Evolutionary conservation across 2,888 invertebrate species (phyloP), one percentile per base, ranked within the genome.

Genomic region (Beris morrisii): DNA sequence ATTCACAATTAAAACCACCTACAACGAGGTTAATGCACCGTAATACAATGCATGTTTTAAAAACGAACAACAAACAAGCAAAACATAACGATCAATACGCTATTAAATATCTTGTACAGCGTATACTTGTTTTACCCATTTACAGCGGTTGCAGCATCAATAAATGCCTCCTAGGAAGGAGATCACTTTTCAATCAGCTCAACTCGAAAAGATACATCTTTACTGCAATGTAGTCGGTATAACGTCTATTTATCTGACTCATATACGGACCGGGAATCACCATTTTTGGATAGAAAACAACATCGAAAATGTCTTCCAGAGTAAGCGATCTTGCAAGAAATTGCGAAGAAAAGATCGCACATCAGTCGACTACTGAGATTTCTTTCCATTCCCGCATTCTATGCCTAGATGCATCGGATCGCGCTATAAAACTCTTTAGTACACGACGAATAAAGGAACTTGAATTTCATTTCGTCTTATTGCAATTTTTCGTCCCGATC

Each of bases 81-180:
- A 61, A 52, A 61, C 52, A 61, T 52, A 52, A 61, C 61, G 61
- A 61, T 52, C 52, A 38, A 38, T 50, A 50, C 38, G 12, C 61
- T 61, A 50, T 61, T 61, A 61, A 52, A 50, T 61, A 32, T 32
- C 61, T 12, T 43, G 61, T 4, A 38, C 38, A 50, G 50, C 52
- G 50, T 32, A 48, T 31, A 59, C 31, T 13, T 12, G n/a, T 13
- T 57, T 28, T 46, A 59, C 13, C 58, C 58, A 59, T 57, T 44
- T 59, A 31, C 30, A 52, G 63, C 38, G 22, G 54, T 54, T 54
- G 38, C 53, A 63, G 15, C 53, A 54, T 64, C 64, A 45, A 64
- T 64, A 64, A 64, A 64, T 64, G 64, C 54, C 50, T 64, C 64
- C 64, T 52, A 43, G 45, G 44, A 64, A 64, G 64, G 54, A 64